Base-by-base conservation (phyloP, 2,797 vertebrate genomes). In the Pseudopleuronectes americanus region DNA sequence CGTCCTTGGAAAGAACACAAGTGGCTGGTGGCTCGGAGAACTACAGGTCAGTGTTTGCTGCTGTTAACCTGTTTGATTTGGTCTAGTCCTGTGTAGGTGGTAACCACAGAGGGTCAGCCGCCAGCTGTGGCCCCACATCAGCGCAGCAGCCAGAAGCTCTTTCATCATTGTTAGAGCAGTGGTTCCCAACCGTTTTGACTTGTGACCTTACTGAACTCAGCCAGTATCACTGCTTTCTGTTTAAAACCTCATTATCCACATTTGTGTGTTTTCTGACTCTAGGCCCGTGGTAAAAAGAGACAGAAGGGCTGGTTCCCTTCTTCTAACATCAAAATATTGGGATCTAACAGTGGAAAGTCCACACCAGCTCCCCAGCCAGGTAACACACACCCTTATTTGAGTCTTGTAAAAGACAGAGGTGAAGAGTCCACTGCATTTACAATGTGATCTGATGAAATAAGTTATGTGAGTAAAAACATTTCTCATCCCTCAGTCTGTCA, bases 291-390 rank as follows among this genome's bases (percentile, higher is more conserved):
- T 6, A 99, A 97, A 89, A 99, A 97, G 75, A 95, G 97, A 17
- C 97, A 98, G 87, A 99, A 98, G 72, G 98, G 98, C 75, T 99
- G 97, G 98, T 99, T 99, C 83, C 97, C 96, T 78, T 95, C 96
- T 48, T 95, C 95, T 79, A 93, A 99, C 48, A 97, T 99, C 65
- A 97, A 97, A 90, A 87, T 98, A 55, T 74, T 99, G 83, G 97
- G 97, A 81, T 96, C 95, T 19, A 96, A 89, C 76, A 97, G 92
- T 55, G 97, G 97, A 51, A 97, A 95, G 92, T 95, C 93, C 47
- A 94, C 95, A 52, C 94, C 96, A 69, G 95, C 96, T 54, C 92
- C 93, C 77, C 93, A 93, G 31, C 79, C 96, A 94, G 94, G 97
- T 94, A 92, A 74, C 54, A 66, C 43, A 80, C 64, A 80, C 64